Conservation (phyloP, 2,888 invertebrate species). For the Vanessa cardui region DNA sequence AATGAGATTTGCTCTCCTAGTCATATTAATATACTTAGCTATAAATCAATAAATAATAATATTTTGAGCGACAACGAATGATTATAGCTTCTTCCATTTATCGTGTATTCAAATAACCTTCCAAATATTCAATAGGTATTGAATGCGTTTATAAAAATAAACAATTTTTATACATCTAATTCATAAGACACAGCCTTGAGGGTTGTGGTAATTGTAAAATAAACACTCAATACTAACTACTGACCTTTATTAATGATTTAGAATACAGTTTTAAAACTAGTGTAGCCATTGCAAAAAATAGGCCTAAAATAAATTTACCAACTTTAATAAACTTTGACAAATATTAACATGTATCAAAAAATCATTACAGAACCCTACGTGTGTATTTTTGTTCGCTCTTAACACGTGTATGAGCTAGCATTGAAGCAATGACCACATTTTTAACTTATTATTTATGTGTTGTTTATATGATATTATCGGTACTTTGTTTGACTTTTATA, state of each 20-base stretch:
- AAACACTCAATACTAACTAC: slow-evolving; percentile 62
- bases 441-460: no score
- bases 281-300: slow-evolving; percentile 11
- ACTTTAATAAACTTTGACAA: no score
- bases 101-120: slow-evolving; percentile 33
- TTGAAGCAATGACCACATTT: no score
- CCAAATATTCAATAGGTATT: slow-evolving; percentile 28
- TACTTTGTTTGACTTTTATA: no score
- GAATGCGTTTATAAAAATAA: slow-evolving; percentile 36
- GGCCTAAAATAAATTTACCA: not conserved
- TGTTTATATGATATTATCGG: no score
- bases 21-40: not conserved
- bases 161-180: slow-evolving; percentile 44
- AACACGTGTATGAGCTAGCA: no score
- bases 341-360: no score
- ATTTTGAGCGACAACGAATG: slow-evolving; percentile 6
- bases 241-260: slow-evolving; percentile 70
- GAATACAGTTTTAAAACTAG: slow-evolving; percentile 43
- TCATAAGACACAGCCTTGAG: slow-evolving; percentile 57
- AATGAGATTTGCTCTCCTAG: not conserved
- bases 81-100: slow-evolving; percentile 17
- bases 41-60: not conserved
- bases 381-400: no score
- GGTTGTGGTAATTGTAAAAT: slow-evolving; percentile 62
- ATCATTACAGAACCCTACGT: no score